These are phyloP conservation scores for Sylvilagus floridanus DNA, from an alignment of 2,797 vertebrate species.

Conservation along the genomic window DNA sequence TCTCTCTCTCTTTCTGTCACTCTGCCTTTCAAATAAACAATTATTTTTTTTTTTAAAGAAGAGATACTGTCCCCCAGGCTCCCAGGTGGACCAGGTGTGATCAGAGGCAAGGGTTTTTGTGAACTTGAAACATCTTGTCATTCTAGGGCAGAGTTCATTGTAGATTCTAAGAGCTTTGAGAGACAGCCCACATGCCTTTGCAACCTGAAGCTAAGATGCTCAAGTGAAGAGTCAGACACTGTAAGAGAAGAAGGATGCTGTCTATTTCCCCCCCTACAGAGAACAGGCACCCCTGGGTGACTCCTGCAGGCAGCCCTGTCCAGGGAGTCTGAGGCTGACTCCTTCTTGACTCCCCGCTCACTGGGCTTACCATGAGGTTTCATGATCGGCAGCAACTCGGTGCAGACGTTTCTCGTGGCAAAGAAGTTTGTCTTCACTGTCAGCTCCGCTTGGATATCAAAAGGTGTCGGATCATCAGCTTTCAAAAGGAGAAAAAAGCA, in stretches of 20 bases:
- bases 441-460: conserved; percentile 91
- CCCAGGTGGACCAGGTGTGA: neutral
- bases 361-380: conserved; percentile 90
- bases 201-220: neutral
- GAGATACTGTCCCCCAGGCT: neutral
- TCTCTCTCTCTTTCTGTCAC: no score
- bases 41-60: no score
- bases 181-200: neutral
- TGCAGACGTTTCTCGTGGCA: conserved; percentile 90
- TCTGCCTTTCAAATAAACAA: no score
- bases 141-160: neutral
- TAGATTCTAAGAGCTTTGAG: neutral
- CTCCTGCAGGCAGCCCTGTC: fast-evolving
- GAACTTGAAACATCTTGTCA: neutral
- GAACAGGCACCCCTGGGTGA: neutral
- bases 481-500: conserved; percentile 40
- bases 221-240: neutral
- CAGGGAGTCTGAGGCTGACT: neutral
- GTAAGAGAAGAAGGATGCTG: neutral
- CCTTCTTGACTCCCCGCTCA: neutral
- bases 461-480: conserved; percentile 90
- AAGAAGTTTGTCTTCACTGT: conserved; percentile 94
- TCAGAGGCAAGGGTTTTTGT: neutral
- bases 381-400: conserved; percentile 92
- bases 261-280: neutral